phyloP scores from a whole-genome alignment of 1,140 invertebrate species.

The Cepaea nemoralis region DNA sequence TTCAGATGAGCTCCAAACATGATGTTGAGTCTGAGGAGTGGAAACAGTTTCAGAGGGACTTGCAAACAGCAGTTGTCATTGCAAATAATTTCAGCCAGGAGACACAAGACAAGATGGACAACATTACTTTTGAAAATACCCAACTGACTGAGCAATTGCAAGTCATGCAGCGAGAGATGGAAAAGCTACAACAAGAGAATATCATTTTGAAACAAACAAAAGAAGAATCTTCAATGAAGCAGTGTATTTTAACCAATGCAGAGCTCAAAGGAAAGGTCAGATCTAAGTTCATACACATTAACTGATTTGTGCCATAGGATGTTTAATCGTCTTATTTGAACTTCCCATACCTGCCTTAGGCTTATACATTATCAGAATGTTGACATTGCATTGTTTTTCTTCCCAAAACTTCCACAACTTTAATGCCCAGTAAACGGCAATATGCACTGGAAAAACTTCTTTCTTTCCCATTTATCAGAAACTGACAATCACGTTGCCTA shows the following conservation, averaged over 20 bases:
- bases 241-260: slow-evolving; percentile 41
- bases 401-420: no score
- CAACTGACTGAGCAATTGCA: slow-evolving; percentile 4
- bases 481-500: no score
- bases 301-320: no score
- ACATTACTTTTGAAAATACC: slow-evolving; percentile 74
- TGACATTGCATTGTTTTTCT: no score
- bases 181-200: slow-evolving; percentile 79
- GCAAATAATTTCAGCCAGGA: slow-evolving; percentile 90
- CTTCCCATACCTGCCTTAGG: no score
- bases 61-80: slow-evolving; percentile 91
- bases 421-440: no score
- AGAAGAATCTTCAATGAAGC: slow-evolving; percentile 41
- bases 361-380: no score
- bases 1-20: slow-evolving; percentile 48
- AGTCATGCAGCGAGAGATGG: slow-evolving; percentile 74
- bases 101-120: slow-evolving; percentile 81
- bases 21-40: slow-evolving; percentile 78
- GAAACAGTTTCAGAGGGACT: slow-evolving; percentile 93
- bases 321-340: no score
- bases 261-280: slow-evolving; percentile 63
- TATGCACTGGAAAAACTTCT: no score
- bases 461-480: no score
- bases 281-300: no score
- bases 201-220: slow-evolving; percentile 77